Conservation (phyloP, 2,888 invertebrate genomes). For the Lagria hirta region DNA sequence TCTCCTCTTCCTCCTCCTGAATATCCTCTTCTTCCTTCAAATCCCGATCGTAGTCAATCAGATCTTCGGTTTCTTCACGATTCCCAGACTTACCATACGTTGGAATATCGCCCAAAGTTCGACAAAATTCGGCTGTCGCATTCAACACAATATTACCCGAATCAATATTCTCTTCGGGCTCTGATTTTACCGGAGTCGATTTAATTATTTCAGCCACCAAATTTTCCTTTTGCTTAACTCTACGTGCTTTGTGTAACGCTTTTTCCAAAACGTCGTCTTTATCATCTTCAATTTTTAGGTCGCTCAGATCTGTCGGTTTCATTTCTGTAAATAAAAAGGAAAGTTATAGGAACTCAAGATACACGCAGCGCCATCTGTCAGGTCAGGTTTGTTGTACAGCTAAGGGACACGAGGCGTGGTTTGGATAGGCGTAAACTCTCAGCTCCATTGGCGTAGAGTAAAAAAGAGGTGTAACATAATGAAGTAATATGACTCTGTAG, state of each 20-base stretch:
- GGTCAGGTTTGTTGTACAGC: too few relatives aligned
- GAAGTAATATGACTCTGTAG: too few relatives aligned
- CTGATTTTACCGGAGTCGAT: constrained; percentile 48
- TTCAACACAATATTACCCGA: constrained; percentile 75
- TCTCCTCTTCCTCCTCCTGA: constrained; percentile 37
- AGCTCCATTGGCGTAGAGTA: too few relatives aligned
- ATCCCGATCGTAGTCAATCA: constrained; percentile 42
- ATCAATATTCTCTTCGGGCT: constrained; percentile 46
- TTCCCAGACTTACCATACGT: constrained; percentile 92
- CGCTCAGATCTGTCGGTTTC: constrained; percentile 28
- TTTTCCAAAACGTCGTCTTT: constrained; percentile 58
- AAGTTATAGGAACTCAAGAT: constrained; percentile 10
- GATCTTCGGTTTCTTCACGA: constrained; percentile 73
- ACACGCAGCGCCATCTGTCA: too few relatives aligned
- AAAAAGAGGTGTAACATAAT: too few relatives aligned
- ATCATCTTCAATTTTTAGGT: constrained; percentile 63
- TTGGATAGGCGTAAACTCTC: too few relatives aligned
- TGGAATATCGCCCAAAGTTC: constrained; percentile 90
- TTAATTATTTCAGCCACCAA: constrained; percentile 42
- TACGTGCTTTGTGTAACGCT: constrained; percentile 61
- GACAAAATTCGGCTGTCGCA: constrained; percentile 95
- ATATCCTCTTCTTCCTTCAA: constrained; percentile 37
- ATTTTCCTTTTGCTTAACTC: constrained; percentile 59
- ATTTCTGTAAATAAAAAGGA: constrained; percentile 43
- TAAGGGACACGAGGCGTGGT: too few relatives aligned